These are phyloP conservation scores for Acropternis orthonyx DNA, from an alignment of 2,797 vertebrate species.

Conservation along the genomic window DNA sequence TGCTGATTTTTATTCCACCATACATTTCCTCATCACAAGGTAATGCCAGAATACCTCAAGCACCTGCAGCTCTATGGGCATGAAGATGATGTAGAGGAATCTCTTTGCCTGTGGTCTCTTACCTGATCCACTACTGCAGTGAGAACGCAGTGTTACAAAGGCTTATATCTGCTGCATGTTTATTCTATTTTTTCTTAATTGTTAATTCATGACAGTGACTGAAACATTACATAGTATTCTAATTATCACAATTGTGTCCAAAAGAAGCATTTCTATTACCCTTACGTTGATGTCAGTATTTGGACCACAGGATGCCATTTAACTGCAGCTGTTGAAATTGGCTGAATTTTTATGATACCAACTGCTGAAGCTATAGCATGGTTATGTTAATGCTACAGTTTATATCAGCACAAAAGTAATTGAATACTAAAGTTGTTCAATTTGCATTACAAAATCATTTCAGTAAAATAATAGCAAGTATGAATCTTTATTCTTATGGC, in stretches of 20 bases:
- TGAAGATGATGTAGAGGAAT: background rate
- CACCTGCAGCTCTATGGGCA: background rate
- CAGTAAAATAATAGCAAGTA: conserved; percentile 49
- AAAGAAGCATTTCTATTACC: background rate
- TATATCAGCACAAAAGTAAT: conserved; percentile 60
- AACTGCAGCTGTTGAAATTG: conserved; percentile 42
- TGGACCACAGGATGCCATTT: background rate
- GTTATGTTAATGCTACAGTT: conserved; percentile 37
- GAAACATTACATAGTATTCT: background rate
- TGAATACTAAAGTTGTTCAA: conserved; percentile 47
- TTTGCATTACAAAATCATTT: conserved; percentile 59
- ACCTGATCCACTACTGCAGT: background rate
- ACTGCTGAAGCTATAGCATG: conserved; percentile 6
- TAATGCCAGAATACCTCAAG: background rate
- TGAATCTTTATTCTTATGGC: conserved; percentile 47
- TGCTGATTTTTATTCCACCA: background rate
- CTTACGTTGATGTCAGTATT: background rate
- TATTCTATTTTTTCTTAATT: background rate
- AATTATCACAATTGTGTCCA: background rate
- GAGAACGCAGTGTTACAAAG: background rate
- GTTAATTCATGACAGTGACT: background rate
- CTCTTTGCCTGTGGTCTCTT: background rate
- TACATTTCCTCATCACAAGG: background rate
- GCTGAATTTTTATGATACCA: conserved; percentile 24
- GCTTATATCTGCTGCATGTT: background rate